Percentiles rank a stretch among this genome's conserved stretches.
Evolutionary conservation across 2,888 invertebrate genomes (phyloP).

Genomic region (Brenthis ino): DNA sequence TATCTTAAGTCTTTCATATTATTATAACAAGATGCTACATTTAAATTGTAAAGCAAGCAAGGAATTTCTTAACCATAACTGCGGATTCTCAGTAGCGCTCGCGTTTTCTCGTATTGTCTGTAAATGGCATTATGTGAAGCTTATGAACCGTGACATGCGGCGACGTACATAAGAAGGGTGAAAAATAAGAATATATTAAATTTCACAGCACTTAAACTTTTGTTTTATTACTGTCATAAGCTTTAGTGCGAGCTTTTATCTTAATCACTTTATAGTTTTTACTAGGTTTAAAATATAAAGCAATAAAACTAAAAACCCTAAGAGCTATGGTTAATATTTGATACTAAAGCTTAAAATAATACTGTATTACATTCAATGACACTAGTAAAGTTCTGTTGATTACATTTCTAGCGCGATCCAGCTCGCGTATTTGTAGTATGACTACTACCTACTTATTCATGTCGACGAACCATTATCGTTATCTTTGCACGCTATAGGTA

Average conservation of each 20-base stretch:
- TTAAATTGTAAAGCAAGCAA: slow-evolving; percentile 32
- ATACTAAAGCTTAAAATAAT: neutral
- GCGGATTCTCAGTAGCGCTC: slow-evolving; percentile 24
- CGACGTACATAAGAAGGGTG: slow-evolving; percentile 22
- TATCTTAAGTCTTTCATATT: neutral
- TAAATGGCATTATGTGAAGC: slow-evolving; percentile 32
- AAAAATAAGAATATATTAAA: slow-evolving; percentile 28
- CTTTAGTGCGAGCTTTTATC: neutral
- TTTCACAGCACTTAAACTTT: slow-evolving; percentile 13
- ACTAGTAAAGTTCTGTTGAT: slow-evolving; percentile 29
- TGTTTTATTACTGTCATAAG: neutral
- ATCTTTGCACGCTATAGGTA: slow-evolving; percentile 49
- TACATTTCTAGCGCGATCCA: slow-evolving; percentile 36
- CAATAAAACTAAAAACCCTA: too few relatives aligned
- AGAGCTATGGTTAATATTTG: neutral
- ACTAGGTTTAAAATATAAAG: too few relatives aligned
- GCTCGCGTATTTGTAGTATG: slow-evolving; percentile 40
- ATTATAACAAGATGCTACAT: slow-evolving; percentile 26
- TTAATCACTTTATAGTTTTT: too few relatives aligned
- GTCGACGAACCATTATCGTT: slow-evolving; percentile 56
- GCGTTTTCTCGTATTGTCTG: slow-evolving; percentile 37
- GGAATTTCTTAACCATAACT: slow-evolving; percentile 25
- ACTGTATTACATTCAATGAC: slow-evolving; percentile 16
- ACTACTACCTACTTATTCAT: slow-evolving; percentile 41
- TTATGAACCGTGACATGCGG: slow-evolving; percentile 32